Evolutionary conservation across 2,113 vertebrate species (phyloP).

Genomic region (Cariama cristata): DNA sequence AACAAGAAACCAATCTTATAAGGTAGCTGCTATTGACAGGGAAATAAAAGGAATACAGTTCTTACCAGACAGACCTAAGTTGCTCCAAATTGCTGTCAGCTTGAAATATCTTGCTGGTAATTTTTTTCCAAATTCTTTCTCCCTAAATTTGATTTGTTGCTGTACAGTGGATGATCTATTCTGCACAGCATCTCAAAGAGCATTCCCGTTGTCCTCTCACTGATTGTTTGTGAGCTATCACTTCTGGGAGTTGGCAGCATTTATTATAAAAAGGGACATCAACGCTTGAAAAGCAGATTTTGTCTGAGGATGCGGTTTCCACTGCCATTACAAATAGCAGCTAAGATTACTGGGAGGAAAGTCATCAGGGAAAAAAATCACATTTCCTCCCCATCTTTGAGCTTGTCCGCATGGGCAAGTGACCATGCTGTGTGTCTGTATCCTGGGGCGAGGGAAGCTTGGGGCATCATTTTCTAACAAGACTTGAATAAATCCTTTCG

Average conservation of each 20-base stretch:
- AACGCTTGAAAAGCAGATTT: slow-evolving; percentile 8
- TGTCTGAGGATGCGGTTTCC: slow-evolving; percentile 3
- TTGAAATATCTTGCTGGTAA: slow-evolving; percentile 67
- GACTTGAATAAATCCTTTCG: not conserved
- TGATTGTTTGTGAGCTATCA: slow-evolving; percentile 56
- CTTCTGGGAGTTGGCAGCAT: slow-evolving; percentile 50
- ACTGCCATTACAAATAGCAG: not conserved
- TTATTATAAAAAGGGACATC: slow-evolving; percentile 47
- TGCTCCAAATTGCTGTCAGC: slow-evolving; percentile 59
- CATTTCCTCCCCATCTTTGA: not conserved
- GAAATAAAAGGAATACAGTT: slow-evolving; percentile 59
- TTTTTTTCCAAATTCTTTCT: slow-evolving; percentile 69
- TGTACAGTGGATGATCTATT: slow-evolving; percentile 62
- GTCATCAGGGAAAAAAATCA: not conserved
- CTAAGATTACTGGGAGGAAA: not conserved
- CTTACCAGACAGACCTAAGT: slow-evolving; percentile 52
- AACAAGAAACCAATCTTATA: slow-evolving; percentile 39
- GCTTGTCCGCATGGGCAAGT: not conserved
- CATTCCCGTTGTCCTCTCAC: slow-evolving; percentile 8
- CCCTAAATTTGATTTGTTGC: slow-evolving; percentile 56
- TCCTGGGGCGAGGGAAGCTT: not conserved
- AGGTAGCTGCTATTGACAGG: slow-evolving; percentile 41
- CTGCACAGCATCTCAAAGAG: slow-evolving; percentile 26
- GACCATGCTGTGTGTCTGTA: not conserved
- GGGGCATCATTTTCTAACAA: not conserved